Evolutionary conservation across 2,888 invertebrate genomes (phyloP).

Genomic region (Blera fallax): DNA sequence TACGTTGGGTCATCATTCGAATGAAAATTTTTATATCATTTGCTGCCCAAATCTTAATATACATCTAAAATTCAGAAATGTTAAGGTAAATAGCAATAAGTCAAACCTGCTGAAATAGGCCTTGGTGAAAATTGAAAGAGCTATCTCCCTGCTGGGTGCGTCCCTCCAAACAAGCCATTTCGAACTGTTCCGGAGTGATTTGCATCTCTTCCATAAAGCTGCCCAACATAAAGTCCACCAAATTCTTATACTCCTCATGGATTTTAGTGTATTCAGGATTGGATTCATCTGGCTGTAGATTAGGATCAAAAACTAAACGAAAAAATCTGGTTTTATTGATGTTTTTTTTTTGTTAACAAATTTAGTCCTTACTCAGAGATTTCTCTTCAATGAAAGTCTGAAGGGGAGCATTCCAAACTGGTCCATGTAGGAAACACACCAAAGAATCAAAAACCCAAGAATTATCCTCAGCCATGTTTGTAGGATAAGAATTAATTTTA

Average conservation of each 20-base stretch:
- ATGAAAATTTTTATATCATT: slow-evolving; percentile 95
- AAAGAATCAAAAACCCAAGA: slow-evolving; percentile 96
- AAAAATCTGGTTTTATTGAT: background rate
- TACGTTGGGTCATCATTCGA: slow-evolving; percentile 96
- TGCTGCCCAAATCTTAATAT: slow-evolving; percentile 90
- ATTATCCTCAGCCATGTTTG: slow-evolving; percentile 84
- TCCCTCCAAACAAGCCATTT: slow-evolving; percentile 87
- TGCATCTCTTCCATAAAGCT: slow-evolving; percentile 96
- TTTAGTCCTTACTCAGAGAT: slow-evolving; percentile 88
- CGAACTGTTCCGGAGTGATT: slow-evolving; percentile 93
- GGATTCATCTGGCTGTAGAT: slow-evolving; percentile 84
- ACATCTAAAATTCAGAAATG: background rate
- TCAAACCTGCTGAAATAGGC: slow-evolving; percentile 84
- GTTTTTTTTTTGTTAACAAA: background rate
- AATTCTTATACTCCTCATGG: slow-evolving; percentile 93
- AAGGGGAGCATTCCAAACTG: slow-evolving; percentile 95
- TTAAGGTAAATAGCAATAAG: too few relatives aligned
- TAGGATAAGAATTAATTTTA: background rate
- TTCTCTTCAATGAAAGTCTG: slow-evolving; percentile 96
- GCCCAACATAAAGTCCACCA: slow-evolving; percentile 94
- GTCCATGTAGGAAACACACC: slow-evolving; percentile 94
- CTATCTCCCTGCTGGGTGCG: slow-evolving; percentile 80
- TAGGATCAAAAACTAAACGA: slow-evolving; percentile 91
- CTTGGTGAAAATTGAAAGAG: slow-evolving; percentile 85
- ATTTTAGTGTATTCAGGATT: slow-evolving; percentile 89